Conservation (phyloP, 2,888 invertebrate genomes). For the Volucella zonaria region DNA sequence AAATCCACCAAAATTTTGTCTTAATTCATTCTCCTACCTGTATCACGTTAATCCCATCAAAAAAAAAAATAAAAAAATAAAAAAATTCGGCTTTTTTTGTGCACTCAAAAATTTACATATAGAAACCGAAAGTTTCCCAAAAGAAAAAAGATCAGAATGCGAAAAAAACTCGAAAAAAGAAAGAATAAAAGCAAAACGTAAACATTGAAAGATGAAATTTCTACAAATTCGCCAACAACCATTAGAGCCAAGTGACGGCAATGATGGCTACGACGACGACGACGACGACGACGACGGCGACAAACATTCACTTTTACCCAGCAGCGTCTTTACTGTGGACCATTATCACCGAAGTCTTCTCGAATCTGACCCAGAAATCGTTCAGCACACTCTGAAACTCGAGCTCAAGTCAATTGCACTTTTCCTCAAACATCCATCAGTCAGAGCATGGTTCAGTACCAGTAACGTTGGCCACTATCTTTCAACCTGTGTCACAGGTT, state of each 20-base stretch:
- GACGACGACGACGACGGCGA: neutral
- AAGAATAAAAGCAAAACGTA: constrained; percentile 18
- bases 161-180: constrained; percentile 13
- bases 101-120: constrained; percentile 47
- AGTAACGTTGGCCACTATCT: neutral
- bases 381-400: constrained; percentile 6
- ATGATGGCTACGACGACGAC: too few species aligned
- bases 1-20: constrained; percentile 59
- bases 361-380: constrained; percentile 63
- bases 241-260: constrained; percentile 4
- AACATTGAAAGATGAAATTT: constrained; percentile 38
- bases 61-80: too few species aligned
- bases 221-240: constrained; percentile 50
- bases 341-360: constrained; percentile 33
- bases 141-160: constrained; percentile 4
- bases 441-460: neutral
- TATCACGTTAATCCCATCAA: constrained; percentile 12
- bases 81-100: constrained; percentile 8
- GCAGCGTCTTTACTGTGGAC: constrained; percentile 11
- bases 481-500: constrained; percentile 58
- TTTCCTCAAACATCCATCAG: constrained; percentile 51
- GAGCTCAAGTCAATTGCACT: constrained; percentile 33
- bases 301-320: constrained; percentile 65
- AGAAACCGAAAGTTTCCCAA: constrained; percentile 67
- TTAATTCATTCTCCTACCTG: constrained; percentile 19